Base-by-base conservation (phyloP, 53 echinoderm and acorn worm genomes). In the Pentamera pediparva region DNA sequence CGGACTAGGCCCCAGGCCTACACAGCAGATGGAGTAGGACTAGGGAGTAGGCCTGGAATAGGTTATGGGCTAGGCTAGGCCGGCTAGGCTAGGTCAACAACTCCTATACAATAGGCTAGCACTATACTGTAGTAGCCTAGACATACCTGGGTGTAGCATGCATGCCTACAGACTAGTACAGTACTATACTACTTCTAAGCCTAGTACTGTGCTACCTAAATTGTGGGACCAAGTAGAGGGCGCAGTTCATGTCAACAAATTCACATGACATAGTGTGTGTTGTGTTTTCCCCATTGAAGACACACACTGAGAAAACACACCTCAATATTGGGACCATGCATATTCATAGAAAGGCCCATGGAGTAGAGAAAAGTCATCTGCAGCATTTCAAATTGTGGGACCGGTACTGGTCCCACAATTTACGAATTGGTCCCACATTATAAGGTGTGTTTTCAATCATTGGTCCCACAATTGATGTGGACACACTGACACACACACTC, bases 361-460 rank as follows among this genome's bases (percentile, higher is more conserved):
- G 29, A 30, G 3, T 59, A 3, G 15, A 59, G 9, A 59, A 59
- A 59, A 27, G 59, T n/a, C 26, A 27, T 59, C 29, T 59, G 22
- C 3, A 6, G 9, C 27, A 25, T 25, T 6, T 59, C 5, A 6
- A 59, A 59, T 6, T 59, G 59, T 59, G 59, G 59, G 6, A 59
- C 25, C 59, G 29, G 5, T 4, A 27, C 3, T 13, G 22, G 59
- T 25, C 29, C 59, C 59, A 25, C 22, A 25, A 59, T 26, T 21
- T 59, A 2, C 4, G 29, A 59, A 59, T 4, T 4, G 3, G 59
- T 59, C 59, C 59, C 59, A 59, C 59, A 59, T 26, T 59, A 4
- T 6, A 59, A 59, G 59, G 59, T 59, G 59, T 59, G 59, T 59
- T 59, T 59, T 59, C 59, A 59, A 9, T 59, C 59, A 59, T 30